phyloP scores from a whole-genome alignment of 2,888 invertebrate genomes.

The Enoplolaimus lenunculus region DNA sequence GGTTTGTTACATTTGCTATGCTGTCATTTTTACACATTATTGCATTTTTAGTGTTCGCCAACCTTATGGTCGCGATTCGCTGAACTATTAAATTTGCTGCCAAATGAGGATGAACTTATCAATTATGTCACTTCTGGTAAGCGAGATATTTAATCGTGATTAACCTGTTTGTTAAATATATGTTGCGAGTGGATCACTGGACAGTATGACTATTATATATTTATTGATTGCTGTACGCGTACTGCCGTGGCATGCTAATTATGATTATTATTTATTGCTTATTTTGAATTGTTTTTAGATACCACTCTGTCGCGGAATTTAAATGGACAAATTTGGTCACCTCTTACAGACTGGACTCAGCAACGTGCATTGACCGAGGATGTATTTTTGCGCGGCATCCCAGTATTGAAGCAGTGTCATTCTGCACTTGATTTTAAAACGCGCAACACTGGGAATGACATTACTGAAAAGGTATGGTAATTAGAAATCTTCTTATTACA shows the following conservation, averaged over 20 bases:
- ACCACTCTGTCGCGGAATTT: conserved; percentile 23
- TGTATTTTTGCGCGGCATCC: conserved; percentile 24
- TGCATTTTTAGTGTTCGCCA: conserved; percentile 57
- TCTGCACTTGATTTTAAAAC: conserved; percentile 7
- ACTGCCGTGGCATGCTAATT: too few species aligned
- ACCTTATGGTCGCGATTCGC: conserved; percentile 64
- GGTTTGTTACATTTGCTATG: too few species aligned
- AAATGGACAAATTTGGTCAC: conserved; percentile 14
- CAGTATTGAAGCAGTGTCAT: conserved; percentile 10
- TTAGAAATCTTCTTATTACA: too few species aligned
- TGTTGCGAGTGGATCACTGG: too few species aligned
- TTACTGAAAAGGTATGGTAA: too few species aligned
- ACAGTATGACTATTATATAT: too few species aligned
- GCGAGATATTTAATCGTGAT: too few species aligned
- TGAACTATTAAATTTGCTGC: conserved; percentile 63
- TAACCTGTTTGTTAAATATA: too few species aligned
- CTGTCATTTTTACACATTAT: too few species aligned
- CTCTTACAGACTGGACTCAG: conserved; percentile 24
- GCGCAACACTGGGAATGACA: too few species aligned
- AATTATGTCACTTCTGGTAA: conserved; percentile 36
- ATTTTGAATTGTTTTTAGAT: conserved; percentile 27
- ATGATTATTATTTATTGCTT: too few species aligned
- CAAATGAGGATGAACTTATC: conserved; percentile 54
- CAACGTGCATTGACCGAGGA: conserved; percentile 29
- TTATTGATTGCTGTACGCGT: too few species aligned